Evolutionary conservation across 2,888 invertebrate species (phyloP).

Genomic region (Sesamia inferens): DNA sequence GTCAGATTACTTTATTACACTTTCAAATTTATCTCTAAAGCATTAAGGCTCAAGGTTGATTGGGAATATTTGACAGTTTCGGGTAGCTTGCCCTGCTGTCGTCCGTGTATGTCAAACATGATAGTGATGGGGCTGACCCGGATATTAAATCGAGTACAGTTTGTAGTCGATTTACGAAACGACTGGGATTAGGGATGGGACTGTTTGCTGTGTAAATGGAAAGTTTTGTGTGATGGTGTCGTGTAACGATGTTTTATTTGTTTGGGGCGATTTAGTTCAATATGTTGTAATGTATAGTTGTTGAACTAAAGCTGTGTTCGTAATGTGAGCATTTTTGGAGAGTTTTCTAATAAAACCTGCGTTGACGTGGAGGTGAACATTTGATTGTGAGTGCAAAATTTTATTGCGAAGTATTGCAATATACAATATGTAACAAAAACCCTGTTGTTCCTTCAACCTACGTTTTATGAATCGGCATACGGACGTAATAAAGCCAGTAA

Average conservation of each 20-base stretch:
- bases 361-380: background rate
- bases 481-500: too few species aligned
- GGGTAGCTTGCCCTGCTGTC: too few species aligned
- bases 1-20: too few species aligned
- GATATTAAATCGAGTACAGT: constrained; percentile 47
- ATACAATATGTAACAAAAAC: too few species aligned
- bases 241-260: background rate
- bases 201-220: constrained; percentile 12
- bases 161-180: constrained; percentile 37
- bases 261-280: background rate
- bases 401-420: background rate
- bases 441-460: too few species aligned
- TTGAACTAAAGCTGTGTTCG: background rate
- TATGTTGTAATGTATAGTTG: background rate
- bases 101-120: constrained; percentile 17
- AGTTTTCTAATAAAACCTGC: background rate
- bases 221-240: constrained; percentile 2
- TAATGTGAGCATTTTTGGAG: background rate
- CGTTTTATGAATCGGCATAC: too few species aligned
- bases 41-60: too few species aligned
- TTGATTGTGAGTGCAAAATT: background rate
- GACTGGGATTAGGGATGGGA: background rate
- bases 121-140: constrained; percentile 43
- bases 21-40: too few species aligned
- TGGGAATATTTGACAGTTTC: too few species aligned